Evolutionary conservation across 2,113 vertebrate genomes (phyloP).

Genomic region (Takifugu bimaculatus): DNA sequence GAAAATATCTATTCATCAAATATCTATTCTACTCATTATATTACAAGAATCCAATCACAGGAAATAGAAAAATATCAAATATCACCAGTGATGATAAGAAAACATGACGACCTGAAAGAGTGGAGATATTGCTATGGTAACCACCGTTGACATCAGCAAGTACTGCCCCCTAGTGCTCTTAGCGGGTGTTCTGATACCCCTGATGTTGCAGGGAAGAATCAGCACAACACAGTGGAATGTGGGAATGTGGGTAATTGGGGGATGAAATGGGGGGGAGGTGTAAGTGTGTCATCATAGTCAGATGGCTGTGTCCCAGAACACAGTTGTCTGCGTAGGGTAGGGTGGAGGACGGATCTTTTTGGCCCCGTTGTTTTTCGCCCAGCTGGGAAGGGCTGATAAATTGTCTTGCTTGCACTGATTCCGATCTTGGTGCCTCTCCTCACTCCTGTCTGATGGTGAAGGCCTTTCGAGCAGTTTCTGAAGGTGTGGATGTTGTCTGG

Average conservation of each 20-base stretch:
- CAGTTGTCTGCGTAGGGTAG: slow-evolving; percentile 89
- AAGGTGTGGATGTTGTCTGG: slow-evolving; percentile 85
- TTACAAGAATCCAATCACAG: slow-evolving; percentile 75
- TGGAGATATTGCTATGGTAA: slow-evolving; percentile 79
- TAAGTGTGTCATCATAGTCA: slow-evolving; percentile 69
- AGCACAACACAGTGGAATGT: slow-evolving; percentile 31
- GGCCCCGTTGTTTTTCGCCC: slow-evolving; percentile 84
- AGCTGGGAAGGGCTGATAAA: slow-evolving; percentile 81
- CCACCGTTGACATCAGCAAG: slow-evolving; percentile 68
- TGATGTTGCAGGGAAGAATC: slow-evolving; percentile 41
- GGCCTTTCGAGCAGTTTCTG: slow-evolving; percentile 72
- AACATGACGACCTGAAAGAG: slow-evolving; percentile 78
- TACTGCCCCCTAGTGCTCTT: slow-evolving; percentile 45
- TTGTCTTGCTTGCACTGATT: slow-evolving; percentile 87
- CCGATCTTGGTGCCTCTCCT: slow-evolving; percentile 52
- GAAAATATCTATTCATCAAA: slow-evolving; percentile 82
- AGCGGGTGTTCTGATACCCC: slow-evolving; percentile 35
- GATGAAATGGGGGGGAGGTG: slow-evolving; percentile 47
- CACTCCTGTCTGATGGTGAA: slow-evolving; percentile 45
- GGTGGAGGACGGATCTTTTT: slow-evolving; percentile 94
- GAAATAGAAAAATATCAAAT: slow-evolving; percentile 82
- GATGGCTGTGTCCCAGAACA: slow-evolving; percentile 98
- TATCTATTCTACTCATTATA: slow-evolving; percentile 78
- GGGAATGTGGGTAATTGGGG: slow-evolving; percentile 36
- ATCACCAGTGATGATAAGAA: slow-evolving; percentile 77